Conservation (phyloP, 2,888 invertebrate species). For the Heliconius cydno region DNA sequence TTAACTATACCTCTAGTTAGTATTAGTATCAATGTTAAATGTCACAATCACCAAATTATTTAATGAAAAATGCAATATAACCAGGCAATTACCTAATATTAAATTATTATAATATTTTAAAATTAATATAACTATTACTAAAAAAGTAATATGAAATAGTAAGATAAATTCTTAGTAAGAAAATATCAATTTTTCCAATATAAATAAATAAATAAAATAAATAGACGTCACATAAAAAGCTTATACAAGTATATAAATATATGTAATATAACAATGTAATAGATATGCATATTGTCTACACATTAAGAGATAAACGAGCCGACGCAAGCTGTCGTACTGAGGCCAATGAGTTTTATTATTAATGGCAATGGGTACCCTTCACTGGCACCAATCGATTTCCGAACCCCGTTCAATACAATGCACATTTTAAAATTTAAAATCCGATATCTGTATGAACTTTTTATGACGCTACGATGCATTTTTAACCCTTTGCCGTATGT, state of each 20-base stretch:
- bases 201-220: not conserved
- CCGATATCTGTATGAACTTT: conserved; percentile 81
- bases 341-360: conserved; percentile 77
- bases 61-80: too few species aligned
- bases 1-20: too few species aligned
- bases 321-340: conserved; percentile 71
- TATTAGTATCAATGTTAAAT: too few species aligned
- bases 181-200: not conserved
- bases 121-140: too few species aligned
- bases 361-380: conserved; percentile 82
- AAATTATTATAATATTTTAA: too few species aligned
- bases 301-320: conserved; percentile 43
- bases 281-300: conserved; percentile 30
- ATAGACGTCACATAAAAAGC: not conserved
- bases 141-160: too few species aligned
- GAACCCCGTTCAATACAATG: conserved; percentile 81
- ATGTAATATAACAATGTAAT: not conserved
- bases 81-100: too few species aligned
- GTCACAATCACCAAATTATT: too few species aligned
- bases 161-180: too few species aligned
- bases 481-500: conserved; percentile 82
- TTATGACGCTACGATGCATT: conserved; percentile 80
- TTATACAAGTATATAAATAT: not conserved
- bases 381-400: conserved; percentile 80
- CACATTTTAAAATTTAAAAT: conserved; percentile 84